Conservation (phyloP, 2,797 vertebrate species). For the Poeciliopsis presidionis region DNA sequence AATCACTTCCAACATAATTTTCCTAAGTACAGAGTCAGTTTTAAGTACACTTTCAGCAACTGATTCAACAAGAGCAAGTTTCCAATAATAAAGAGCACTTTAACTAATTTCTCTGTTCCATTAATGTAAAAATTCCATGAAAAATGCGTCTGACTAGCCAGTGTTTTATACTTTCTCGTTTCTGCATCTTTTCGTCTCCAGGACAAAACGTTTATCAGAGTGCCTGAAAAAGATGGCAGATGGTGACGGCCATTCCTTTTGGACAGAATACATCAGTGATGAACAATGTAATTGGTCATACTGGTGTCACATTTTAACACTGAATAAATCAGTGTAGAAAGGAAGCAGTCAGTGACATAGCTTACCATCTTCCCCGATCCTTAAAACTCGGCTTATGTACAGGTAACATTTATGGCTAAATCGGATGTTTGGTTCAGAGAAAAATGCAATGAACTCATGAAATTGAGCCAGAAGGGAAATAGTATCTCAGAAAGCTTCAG, state of each 20-base stretch:
- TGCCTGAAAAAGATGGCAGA: slow-evolving; percentile 48
- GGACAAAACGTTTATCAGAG: slow-evolving; percentile 10
- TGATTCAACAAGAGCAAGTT: neutral
- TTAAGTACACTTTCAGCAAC: neutral
- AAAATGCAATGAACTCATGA: slow-evolving; percentile 13
- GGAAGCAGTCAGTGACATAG: slow-evolving; percentile 24
- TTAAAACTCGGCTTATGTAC: slow-evolving; percentile 15
- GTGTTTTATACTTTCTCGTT: neutral
- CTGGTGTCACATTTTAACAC: slow-evolving; percentile 32
- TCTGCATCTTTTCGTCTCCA: neutral
- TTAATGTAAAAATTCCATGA: neutral
- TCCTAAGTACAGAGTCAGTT: neutral
- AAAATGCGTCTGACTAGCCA: neutral
- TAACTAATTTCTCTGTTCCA: neutral
- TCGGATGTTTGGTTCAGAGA: slow-evolving; percentile 8
- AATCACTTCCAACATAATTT: neutral
- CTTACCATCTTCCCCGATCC: slow-evolving; percentile 25
- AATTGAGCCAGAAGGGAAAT: slow-evolving; percentile 28
- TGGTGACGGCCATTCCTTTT: slow-evolving; percentile 45
- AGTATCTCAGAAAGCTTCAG: slow-evolving; percentile 24
- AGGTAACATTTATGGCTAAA: slow-evolving; percentile 16
- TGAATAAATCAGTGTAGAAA: slow-evolving; percentile 30
- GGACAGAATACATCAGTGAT: slow-evolving; percentile 45
- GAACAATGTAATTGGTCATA: slow-evolving; percentile 43
- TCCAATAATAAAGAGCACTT: neutral